Base-by-base conservation (phyloP, 2,888 invertebrate genomes). In the Macrosoma leucophasiata region DNA sequence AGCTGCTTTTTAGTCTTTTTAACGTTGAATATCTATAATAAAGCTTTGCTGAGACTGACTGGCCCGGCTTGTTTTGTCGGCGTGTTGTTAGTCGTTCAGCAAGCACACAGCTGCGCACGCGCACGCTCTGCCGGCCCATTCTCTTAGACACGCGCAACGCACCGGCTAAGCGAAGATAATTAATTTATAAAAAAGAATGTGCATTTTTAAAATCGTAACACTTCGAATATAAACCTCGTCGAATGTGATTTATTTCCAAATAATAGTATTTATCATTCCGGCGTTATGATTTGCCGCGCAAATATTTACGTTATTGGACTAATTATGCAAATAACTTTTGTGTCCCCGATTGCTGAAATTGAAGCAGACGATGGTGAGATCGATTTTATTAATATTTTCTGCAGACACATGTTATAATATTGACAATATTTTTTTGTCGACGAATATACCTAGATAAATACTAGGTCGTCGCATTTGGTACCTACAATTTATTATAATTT, bases 291-390 rank as follows among this genome's bases (percentile, higher is more conserved):
- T 74, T 42, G 61, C 58, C 60, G 53, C 39, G 54, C 49, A 40
- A 52, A 45, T 29, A 54, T 79, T 36, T 61, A 75, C 48, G 39
- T 76, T 33, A 55, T 76, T 58, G 71, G 74, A 58, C 54, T 79
- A 31, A 55, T 78, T 61, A 72, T 74, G 46, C 60, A 63, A 61
- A 62, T 74, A 46, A 52, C 68, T 40, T 64, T 62, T 43, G 79
- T 77, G 58, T 71, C 71, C 28, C 73, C 77, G 36, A 62, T 72
- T 37, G 60, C 70, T 55, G 76, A 78, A 64, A 68, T 74, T 52
- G 76, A 72, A 41, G 54, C 60, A 25, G 75, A 75, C 47, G 78
- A 84, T 55, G 82, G 82, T 84, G 52, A 72, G 76, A 43, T 37
- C 23, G 32, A 36, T n/a, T 20, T 18, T 42, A 17, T 36, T 29